phyloP scores from a whole-genome alignment of 2,113 vertebrate species.

The Columbina picui region DNA sequence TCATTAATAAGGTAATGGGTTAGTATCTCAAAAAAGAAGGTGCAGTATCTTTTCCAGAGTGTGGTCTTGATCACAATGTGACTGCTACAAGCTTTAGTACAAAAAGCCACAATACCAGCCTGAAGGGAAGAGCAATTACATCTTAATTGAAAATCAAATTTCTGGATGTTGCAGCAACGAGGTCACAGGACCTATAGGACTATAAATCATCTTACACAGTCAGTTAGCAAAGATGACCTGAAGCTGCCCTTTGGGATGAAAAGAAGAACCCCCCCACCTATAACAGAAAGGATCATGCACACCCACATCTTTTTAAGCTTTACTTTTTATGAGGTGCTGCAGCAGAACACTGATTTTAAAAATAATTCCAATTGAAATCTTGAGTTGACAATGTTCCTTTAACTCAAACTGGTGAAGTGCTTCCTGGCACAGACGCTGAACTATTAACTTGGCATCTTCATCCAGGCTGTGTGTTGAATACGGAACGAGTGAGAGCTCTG shows the following conservation, averaged over 20 bases:
- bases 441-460: conserved; percentile 54
- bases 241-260: background rate
- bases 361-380: background rate
- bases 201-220: background rate
- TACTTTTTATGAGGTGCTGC: background rate
- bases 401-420: background rate
- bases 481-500: background rate
- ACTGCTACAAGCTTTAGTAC: rapidly evolving
- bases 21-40: background rate
- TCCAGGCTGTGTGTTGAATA: background rate
- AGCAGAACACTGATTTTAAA: background rate
- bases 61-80: rapidly evolving
- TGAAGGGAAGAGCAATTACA: background rate
- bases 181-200: background rate
- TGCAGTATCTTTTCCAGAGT: background rate
- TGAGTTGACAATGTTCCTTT: background rate
- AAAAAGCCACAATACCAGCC: background rate
- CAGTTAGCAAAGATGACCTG: background rate
- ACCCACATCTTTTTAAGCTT: background rate
- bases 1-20: background rate
- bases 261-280: background rate
- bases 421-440: conserved; percentile 26
- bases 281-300: background rate
- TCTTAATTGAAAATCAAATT: background rate
- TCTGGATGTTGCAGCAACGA: background rate